These are phyloP conservation scores for Conger conger DNA, from an alignment of 2,113 vertebrate species.

Conservation along the genomic window DNA sequence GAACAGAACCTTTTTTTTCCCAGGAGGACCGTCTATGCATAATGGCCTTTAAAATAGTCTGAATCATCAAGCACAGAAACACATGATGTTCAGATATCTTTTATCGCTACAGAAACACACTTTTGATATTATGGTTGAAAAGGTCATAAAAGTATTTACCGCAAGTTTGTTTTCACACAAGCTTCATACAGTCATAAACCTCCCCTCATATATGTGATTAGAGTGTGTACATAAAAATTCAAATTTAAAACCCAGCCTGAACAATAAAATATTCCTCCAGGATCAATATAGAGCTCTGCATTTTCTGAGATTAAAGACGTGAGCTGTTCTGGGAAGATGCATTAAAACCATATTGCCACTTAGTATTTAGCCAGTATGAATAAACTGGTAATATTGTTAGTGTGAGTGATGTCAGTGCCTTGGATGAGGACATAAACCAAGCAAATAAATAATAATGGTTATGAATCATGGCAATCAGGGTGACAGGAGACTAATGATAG, in stretches of 20 bases:
- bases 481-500: background rate
- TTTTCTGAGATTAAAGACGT: background rate
- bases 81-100: background rate
- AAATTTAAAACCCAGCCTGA: background rate
- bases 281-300: background rate
- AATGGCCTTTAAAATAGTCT: background rate
- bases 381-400: background rate
- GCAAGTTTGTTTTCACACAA: background rate
- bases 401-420: background rate
- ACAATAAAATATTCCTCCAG: background rate
- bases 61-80: background rate
- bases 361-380: background rate
- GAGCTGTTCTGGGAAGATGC: background rate
- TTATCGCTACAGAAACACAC: background rate
- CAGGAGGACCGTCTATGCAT: background rate
- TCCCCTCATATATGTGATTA: background rate
- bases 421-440: background rate
- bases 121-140: background rate
- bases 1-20: background rate
- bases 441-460: conserved; percentile 3
- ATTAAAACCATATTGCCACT: background rate
- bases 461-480: conserved; percentile 3
- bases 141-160: no score
- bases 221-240: background rate
- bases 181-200: background rate